Base-by-base conservation (phyloP, 1,140 invertebrate genomes). In the Metaphire vulgaris region DNA sequence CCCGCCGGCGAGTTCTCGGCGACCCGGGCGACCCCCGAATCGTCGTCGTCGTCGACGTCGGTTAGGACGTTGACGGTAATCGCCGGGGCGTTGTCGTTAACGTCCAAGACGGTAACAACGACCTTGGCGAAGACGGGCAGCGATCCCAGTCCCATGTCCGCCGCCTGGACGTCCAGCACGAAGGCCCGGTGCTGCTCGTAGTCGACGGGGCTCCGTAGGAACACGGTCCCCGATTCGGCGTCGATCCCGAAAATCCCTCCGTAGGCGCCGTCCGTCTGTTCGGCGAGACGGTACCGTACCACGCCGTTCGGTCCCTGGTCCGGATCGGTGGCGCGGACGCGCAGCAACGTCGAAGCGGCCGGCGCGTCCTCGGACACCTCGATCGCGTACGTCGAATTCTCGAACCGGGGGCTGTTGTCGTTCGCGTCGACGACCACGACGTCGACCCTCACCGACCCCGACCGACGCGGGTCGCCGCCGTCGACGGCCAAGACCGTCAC, bases 101-200 rank as follows among this genome's bases (percentile, higher is more conserved):
- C 41, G 67, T 78, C 77, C 6, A 70, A 32, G n/a, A 78, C 33
- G 32, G 68, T 67, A 16, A 78, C 66, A 31, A 34, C 67, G 64
- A 78, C 70, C 84, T 91, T 89, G 30, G 90, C 89, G 72, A 92
- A 87, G 0, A 90, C 89, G 16, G 90, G 91, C 2, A 92, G 84
- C 15, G 91, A 89, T 32, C 92, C 92, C 80, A 89, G 90, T 2
- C 75, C 75, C 0, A 32, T 32, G 68, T 78, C 77, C 32, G 28
- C 31, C 30, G 76, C 78, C 30, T 33, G 16, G 33, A 78, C 79
- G 2, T 77, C 74, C 16, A 83, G 74, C 30, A 70, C 81, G 68
- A 80, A 84, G 26, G 79, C 76, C 14, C 80, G 64, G 32, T 89
- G 88, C 0, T 86, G 81, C 86, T 96, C 94, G 79, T 93, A 89